These are phyloP conservation scores for Lissonota sp. DNA, from an alignment of 2,888 invertebrate species.

Conservation along the genomic window DNA sequence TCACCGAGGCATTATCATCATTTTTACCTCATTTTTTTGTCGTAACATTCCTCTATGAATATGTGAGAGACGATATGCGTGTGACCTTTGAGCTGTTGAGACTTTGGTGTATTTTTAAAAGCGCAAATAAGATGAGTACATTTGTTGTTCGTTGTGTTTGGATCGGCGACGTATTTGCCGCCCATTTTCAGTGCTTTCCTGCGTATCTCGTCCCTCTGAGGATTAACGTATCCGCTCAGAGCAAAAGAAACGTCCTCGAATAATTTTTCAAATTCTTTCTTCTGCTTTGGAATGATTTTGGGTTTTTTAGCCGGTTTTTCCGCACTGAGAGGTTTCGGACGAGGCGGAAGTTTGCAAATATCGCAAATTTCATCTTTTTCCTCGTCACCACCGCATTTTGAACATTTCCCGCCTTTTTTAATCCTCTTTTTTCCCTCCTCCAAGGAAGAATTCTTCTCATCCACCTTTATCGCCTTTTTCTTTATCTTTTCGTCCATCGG, in stretches of 20 bases:
- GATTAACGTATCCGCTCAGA: constrained; percentile 81
- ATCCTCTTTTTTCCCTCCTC: constrained; percentile 21
- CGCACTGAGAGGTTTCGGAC: constrained; percentile 50
- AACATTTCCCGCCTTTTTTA: constrained; percentile 69
- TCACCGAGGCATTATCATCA: too few species aligned
- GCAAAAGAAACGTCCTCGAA: constrained; percentile 77
- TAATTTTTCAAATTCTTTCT: constrained; percentile 74
- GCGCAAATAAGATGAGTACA: constrained; percentile 81
- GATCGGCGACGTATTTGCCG: constrained; percentile 78
- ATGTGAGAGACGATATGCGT: constrained; percentile 78
- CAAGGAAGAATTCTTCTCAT: constrained; percentile 24
- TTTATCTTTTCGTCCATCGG: constrained; percentile 44
- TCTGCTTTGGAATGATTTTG: constrained; percentile 56
- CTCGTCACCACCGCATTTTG: constrained; percentile 65
- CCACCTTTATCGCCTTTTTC: not conserved
- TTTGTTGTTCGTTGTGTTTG: constrained; percentile 76
- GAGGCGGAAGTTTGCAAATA: constrained; percentile 70
- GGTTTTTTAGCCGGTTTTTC: constrained; percentile 51
- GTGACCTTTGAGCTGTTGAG: constrained; percentile 75
- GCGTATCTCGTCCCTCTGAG: constrained; percentile 79
- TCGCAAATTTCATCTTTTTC: constrained; percentile 72
- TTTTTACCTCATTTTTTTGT: constrained; percentile 77
- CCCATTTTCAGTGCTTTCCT: constrained; percentile 81
- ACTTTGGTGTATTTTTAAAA: constrained; percentile 82
- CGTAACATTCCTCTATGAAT: constrained; percentile 80